These are phyloP conservation scores for Sebastes fasciatus DNA, from an alignment of 2,113 vertebrate species.

Conservation along the genomic window DNA sequence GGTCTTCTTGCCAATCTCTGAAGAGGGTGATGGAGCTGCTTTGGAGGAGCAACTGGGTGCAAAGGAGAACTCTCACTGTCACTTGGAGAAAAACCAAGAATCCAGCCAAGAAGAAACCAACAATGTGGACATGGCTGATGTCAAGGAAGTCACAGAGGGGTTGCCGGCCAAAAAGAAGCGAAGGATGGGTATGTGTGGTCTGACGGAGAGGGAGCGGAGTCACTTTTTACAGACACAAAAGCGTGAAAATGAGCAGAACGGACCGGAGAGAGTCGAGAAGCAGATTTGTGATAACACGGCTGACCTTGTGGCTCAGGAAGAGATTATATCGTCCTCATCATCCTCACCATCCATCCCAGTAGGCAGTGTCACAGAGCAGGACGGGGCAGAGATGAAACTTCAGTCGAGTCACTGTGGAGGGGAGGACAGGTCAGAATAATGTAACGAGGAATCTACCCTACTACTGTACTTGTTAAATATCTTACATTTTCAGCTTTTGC, in stretches of 20 bases:
- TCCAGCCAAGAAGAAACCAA: background rate
- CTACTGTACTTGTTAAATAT: background rate
- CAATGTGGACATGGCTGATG: background rate
- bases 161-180: constrained; percentile 70
- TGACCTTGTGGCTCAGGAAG: constrained; percentile 9
- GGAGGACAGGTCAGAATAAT: constrained; percentile 50
- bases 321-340: background rate
- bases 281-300: background rate
- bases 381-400: background rate
- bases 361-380: background rate
- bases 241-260: constrained; percentile 3
- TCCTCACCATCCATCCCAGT: background rate
- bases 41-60: constrained; percentile 1
- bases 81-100: constrained; percentile 40
- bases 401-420: constrained; percentile 6
- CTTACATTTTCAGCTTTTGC: background rate
- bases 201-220: constrained; percentile 66
- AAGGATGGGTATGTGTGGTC: constrained; percentile 77
- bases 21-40: background rate
- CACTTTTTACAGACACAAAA: constrained; percentile 46
- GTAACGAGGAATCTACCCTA: background rate
- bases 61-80: background rate
- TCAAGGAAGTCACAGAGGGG: constrained; percentile 4
- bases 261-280: background rate
- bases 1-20: background rate